These are phyloP conservation scores for Tridacna gigas DNA, from an alignment of 2,888 invertebrate genomes.

Conservation along the genomic window DNA sequence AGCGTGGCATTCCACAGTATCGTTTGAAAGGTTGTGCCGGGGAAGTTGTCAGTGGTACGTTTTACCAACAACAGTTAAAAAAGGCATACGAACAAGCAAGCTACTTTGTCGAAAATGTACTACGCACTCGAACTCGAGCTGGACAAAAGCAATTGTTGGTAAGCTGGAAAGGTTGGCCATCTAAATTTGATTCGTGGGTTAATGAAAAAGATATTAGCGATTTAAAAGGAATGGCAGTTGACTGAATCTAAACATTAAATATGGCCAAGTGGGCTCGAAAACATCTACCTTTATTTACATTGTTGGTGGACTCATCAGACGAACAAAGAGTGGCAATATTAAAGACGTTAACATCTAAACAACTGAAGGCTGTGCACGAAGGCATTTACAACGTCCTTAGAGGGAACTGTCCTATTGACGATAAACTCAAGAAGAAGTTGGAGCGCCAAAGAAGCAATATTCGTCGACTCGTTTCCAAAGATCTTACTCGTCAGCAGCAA, in stretches of 20 bases:
- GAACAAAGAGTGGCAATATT: constrained; percentile 36
- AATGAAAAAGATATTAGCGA: constrained; percentile 38
- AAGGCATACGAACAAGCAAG: constrained; percentile 39
- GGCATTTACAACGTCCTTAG: constrained; percentile 62
- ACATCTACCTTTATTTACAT: no score
- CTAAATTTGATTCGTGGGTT: constrained; percentile 47
- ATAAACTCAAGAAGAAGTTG: no score
- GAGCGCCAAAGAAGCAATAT: constrained; percentile 42
- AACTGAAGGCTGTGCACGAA: constrained; percentile 41
- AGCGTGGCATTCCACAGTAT: constrained; percentile 40
- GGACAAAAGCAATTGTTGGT: no score
- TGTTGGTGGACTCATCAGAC: no score
- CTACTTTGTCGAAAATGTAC: constrained; percentile 44
- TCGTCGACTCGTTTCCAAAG: constrained; percentile 44
- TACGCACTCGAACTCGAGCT: constrained; percentile 33
- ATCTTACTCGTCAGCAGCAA: constrained; percentile 40
- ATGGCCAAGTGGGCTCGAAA: constrained; percentile 16
- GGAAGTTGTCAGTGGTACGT: constrained; percentile 13
- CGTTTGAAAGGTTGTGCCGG: constrained; percentile 39
- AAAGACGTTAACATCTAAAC: no score
- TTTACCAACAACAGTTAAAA: constrained; percentile 47
- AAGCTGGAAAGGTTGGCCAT: no score
- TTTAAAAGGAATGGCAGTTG: no score
- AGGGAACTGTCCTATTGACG: no score
- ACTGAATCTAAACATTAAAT: constrained; percentile 37